These are phyloP conservation scores for Exephanes ischioxanthus DNA, from an alignment of 2,888 invertebrate genomes.

Conservation along the genomic window DNA sequence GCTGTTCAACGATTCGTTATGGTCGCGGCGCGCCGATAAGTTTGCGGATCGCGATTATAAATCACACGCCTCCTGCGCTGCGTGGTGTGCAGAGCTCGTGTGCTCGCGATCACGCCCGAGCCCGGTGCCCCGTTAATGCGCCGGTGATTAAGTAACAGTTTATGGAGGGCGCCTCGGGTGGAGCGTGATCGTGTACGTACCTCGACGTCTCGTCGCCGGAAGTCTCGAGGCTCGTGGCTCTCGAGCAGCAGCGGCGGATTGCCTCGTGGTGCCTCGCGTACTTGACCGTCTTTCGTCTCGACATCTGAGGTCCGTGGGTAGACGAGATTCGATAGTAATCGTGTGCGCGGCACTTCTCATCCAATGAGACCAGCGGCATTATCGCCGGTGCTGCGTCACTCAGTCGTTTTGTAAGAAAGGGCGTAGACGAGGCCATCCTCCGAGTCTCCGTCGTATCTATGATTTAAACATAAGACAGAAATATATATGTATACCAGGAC, in stretches of 20 bases:
- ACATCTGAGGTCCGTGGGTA: slow-evolving; percentile 19
- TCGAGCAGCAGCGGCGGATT: not conserved
- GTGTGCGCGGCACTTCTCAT: not conserved
- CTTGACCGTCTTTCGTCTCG: slow-evolving; percentile 42
- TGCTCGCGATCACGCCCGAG: slow-evolving; percentile 28
- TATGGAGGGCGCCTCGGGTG: slow-evolving; percentile 25
- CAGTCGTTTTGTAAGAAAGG: not conserved
- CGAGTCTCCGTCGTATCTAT: not conserved
- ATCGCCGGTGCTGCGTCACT: not conserved
- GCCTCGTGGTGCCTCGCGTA: slow-evolving; percentile 20
- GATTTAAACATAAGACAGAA: not conserved
- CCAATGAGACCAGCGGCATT: not conserved
- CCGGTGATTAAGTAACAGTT: slow-evolving; percentile 44
- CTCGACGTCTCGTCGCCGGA: slow-evolving; percentile 27
- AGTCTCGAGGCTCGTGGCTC: slow-evolving; percentile 14
- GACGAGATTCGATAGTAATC: slow-evolving; percentile 27
- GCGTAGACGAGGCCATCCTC: slow-evolving; percentile 14
- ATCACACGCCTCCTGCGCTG: slow-evolving; percentile 31
- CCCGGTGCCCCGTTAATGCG: slow-evolving; percentile 43
- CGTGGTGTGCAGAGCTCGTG: not conserved
- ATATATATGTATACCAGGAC: not conserved
- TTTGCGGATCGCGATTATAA: slow-evolving; percentile 29
- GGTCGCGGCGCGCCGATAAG: slow-evolving; percentile 29
- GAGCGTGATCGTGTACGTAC: slow-evolving; percentile 8
- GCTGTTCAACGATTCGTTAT: not conserved